These are phyloP conservation scores for Spheniscus mendiculus DNA, from an alignment of 2,113 vertebrate genomes.

Conservation along the genomic window DNA sequence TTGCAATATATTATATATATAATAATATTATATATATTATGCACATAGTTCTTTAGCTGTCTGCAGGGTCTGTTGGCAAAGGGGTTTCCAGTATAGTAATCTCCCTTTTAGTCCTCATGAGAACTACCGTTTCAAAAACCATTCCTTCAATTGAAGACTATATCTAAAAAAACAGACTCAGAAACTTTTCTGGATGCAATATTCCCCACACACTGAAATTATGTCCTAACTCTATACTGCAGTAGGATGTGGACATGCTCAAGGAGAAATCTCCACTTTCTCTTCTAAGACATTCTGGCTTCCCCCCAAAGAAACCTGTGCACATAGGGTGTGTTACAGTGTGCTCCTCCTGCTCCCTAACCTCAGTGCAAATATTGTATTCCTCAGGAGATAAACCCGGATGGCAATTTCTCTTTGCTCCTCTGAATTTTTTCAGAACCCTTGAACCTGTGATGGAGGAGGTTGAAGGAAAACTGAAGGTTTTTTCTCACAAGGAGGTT, in stretches of 20 bases:
- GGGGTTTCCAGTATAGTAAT: neutral
- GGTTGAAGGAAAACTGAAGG: neutral
- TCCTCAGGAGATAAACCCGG: neutral
- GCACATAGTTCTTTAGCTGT: neutral
- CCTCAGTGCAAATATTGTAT: neutral
- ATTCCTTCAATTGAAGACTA: neutral
- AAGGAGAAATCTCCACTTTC: neutral
- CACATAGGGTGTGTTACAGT: accelerated
- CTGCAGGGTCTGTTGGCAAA: neutral
- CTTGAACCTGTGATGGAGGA: neutral
- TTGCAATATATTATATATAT: too few species aligned
- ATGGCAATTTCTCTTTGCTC: neutral
- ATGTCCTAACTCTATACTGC: neutral
- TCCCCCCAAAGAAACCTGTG: neutral
- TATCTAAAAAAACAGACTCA: neutral
- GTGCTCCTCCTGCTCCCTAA: neutral
- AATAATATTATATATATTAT: neutral
- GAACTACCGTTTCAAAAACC: neutral
- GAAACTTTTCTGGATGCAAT: neutral
- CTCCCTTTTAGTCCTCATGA: neutral
- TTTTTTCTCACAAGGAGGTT: neutral
- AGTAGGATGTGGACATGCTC: neutral
- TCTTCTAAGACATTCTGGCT: neutral
- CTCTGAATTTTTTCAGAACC: neutral
- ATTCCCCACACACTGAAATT: neutral